Conservation (phyloP, 2,888 invertebrate species). For the Chloroclystis v-ata region DNA sequence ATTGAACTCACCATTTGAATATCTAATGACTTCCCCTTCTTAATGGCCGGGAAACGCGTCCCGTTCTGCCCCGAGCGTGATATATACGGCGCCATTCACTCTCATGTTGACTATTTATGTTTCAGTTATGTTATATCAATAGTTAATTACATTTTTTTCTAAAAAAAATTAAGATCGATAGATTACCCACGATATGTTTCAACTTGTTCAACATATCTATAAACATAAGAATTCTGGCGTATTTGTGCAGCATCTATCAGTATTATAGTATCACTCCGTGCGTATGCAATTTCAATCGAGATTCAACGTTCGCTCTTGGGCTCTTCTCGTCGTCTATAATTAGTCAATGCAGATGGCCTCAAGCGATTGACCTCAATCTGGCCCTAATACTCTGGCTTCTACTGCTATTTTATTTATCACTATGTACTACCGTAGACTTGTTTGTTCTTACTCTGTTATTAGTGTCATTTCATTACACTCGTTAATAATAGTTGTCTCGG, state of each 20-base stretch:
- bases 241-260: not conserved
- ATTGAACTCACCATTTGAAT: conserved; percentile 50
- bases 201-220: too few relatives aligned
- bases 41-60: conserved; percentile 59
- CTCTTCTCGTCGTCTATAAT: conserved; percentile 68
- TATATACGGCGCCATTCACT: conserved; percentile 22
- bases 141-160: too few relatives aligned
- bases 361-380: conserved; percentile 74
- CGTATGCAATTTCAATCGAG: conserved; percentile 53
- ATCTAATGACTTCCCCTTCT: conserved; percentile 63
- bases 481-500: too few relatives aligned
- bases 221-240: not conserved
- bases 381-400: conserved; percentile 54
- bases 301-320: conserved; percentile 59
- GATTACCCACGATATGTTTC: too few relatives aligned
- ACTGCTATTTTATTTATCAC: conserved; percentile 61
- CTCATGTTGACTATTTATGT: conserved; percentile 3
- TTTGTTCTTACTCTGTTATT: conserved; percentile 36
- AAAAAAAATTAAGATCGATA: too few relatives aligned
- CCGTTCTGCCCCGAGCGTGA: conserved; percentile 39
- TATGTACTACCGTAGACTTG: conserved; percentile 45
- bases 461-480: conserved; percentile 21
- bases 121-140: not conserved
- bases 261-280: conserved; percentile 35
- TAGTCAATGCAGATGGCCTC: conserved; percentile 73